Base-by-base conservation (phyloP, 1,140 invertebrate genomes). In the Cotesia typhae region DNA sequence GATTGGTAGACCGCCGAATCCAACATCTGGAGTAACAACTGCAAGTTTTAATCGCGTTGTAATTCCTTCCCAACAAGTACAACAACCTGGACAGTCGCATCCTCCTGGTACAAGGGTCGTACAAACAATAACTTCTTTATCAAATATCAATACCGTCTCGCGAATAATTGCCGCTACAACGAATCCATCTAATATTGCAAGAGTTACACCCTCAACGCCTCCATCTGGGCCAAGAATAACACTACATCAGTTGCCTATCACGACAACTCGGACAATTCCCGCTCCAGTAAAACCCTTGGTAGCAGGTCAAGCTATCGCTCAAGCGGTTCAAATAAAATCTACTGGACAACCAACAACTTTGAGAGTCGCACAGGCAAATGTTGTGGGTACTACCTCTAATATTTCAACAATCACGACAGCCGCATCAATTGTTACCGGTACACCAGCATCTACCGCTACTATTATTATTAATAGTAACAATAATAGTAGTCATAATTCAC, bases 41-140 rank as follows among this genome's bases (percentile, higher is more conserved):
- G 76, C 78, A 3, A 82, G 80, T 47, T 82, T 86, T 47, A 84
- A 80, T 74, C 81, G 85, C 12, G 86, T 87, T 36, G 84, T 87
- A 51, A 83, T 87, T 61, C 84, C 85, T 14, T 81, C 80, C 12
- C 83, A 83, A 66, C 83, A 83, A 68, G 70, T 76, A 10, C 78
- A 75, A 52, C 80, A 79, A 51, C 78, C 76, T 37, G 14, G 60
- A 52, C 79, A 77, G 37, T 20, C 63, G 51, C 75, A 76, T 63
- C 51, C 63, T 7, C 84, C 82, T 61, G 74, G 76, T 63, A 57
- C 80, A 0, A 76, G 84, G 36, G 81, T 86, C 0, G 84, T 87
- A 3, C 86, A 87, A 75, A 81, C 84, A 5, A 85, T 87, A 0
- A 82, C 85, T 0, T 83, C 83, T 2, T 61, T 87, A 4, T 79